These are phyloP conservation scores for Microtus ochrogaster DNA, from an alignment of 2,113 vertebrate species.

Conservation along the genomic window DNA sequence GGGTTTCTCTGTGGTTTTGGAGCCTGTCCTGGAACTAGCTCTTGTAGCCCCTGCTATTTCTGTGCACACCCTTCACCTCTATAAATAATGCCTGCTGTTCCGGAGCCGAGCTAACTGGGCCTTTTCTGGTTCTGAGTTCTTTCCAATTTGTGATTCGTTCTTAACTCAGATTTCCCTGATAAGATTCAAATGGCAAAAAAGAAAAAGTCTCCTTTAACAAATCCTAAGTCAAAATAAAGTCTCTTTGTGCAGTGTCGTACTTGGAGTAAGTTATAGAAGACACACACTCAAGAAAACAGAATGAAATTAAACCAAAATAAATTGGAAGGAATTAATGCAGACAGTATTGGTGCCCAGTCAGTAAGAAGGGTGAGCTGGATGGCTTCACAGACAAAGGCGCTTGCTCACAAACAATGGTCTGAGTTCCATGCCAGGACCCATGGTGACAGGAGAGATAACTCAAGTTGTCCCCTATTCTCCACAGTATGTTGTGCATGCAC, in stretches of 20 bases:
- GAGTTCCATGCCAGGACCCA: neutral
- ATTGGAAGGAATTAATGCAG: neutral
- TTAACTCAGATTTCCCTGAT: constrained; percentile 10
- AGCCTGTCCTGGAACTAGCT: no score
- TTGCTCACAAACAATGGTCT: neutral
- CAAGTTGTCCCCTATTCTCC: neutral
- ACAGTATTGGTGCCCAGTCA: neutral
- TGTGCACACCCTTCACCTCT: constrained; percentile 19
- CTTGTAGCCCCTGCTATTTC: constrained; percentile 40
- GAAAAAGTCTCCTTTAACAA: neutral
- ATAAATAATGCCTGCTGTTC: constrained; percentile 42
- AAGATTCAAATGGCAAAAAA: constrained; percentile 12
- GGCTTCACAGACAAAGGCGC: neutral
- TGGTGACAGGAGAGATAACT: no score
- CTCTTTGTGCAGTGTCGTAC: constrained; percentile 21
- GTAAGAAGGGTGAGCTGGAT: neutral
- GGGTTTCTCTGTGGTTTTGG: no score
- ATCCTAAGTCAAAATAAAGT: constrained; percentile 36
- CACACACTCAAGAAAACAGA: constrained; percentile 17
- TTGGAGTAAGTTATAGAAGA: constrained; percentile 40
- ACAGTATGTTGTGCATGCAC: neutral
- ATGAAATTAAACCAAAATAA: constrained; percentile 44
- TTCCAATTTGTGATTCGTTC: constrained; percentile 23
- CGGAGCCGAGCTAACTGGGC: neutral
- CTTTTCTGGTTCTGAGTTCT: constrained; percentile 36